Evolutionary conservation across 2,888 invertebrate genomes (phyloP), one percentile per base, ranked within the genome.

Genomic region (Zaprionus obscuricornis): DNA sequence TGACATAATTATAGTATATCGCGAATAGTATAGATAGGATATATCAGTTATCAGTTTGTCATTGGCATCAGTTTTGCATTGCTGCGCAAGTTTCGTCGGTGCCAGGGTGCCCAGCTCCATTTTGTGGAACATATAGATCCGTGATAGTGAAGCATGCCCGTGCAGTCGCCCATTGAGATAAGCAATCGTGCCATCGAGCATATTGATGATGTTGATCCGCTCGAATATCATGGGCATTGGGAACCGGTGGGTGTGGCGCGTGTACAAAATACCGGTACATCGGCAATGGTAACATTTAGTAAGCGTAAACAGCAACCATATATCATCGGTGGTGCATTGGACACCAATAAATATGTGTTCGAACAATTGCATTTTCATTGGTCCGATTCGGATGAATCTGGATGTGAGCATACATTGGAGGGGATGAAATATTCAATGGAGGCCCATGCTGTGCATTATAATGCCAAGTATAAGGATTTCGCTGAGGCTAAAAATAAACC

Each of bases 361-460:
- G 94, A 94, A 71, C 95, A 96, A 87, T 91, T 95, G 88, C 96
- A 96, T 89, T 95, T 96, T 88, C 96, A 96, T 88, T 96, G 96
- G 95, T 93, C 94, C 1, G 93, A 94, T 14, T 93, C 93, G 43
- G 94, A 94, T 74, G 93, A 93, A 76, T 93, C 93, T 26, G 96
- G 96, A 8, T 95, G 95, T 74, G 96, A 96, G 87, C 96, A 96
- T 85, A 93, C 94, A 22, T 91, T 96, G 34, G 94, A 96, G 88
- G 95, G 94, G 36, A 92, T 88, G 52, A 94, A 95, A 64, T 95
- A 93, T 74, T 94, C 94, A 5, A 94, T 94, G 90, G 95, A 95
- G 90, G 94, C 95, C 36, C 96, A 96, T 85, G 93, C 95, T 47
- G 96, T 96, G 0, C 96, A 95, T 88, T 95, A 93, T 87, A 94